Evolutionary conservation across 2,888 invertebrate species (phyloP).

Genomic region (Mimachlamys varia): DNA sequence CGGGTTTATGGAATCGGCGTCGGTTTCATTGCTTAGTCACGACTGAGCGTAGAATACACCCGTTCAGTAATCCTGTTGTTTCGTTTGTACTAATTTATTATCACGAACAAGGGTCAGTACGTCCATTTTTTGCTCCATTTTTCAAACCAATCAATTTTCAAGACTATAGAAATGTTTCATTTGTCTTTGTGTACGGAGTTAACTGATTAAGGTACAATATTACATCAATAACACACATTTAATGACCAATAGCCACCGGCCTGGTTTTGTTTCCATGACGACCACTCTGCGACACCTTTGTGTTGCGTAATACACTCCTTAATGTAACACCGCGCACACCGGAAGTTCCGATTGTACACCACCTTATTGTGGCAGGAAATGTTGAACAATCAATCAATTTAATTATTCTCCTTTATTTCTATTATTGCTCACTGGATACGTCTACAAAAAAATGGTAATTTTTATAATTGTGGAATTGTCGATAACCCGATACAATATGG

Average conservation of each 20-base stretch:
- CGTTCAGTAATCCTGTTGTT: background rate
- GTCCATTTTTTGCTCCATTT: background rate
- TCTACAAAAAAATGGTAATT: slow-evolving; percentile 11
- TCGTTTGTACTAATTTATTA: background rate
- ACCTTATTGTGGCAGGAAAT: background rate
- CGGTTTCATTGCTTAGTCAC: background rate
- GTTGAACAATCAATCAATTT: background rate
- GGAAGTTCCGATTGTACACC: slow-evolving; percentile 5
- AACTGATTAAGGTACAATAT: background rate
- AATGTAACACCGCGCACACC: background rate
- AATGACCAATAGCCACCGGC: background rate
- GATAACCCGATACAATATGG: background rate
- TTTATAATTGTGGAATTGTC: background rate
- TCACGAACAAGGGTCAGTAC: background rate
- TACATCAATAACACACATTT: background rate
- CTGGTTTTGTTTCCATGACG: background rate
- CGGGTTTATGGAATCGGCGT: background rate
- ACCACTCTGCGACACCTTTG: background rate
- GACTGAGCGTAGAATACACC: background rate
- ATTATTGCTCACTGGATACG: slow-evolving; percentile 12
- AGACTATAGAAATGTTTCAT: background rate
- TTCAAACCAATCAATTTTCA: background rate
- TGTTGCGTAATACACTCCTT: slow-evolving; percentile 1
- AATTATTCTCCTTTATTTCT: background rate
- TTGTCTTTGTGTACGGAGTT: background rate